Percentiles rank a stretch among this genome's conserved stretches.
Evolutionary conservation across 2,797 vertebrate species (phyloP).

Genomic region (Glyptemys insculpta): DNA sequence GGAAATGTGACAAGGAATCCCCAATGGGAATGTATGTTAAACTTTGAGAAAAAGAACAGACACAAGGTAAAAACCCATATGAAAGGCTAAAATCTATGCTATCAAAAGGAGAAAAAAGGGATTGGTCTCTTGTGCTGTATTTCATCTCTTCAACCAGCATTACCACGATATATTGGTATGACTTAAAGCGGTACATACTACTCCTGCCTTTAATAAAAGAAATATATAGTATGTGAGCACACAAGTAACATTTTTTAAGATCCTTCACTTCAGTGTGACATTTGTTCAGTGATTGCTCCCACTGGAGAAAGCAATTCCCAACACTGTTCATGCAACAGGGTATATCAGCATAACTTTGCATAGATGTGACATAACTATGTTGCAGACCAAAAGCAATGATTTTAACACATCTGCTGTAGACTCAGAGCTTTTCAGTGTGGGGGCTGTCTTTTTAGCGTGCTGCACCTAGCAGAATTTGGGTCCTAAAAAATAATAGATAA

Average conservation of each 20-base stretch:
- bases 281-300: not conserved
- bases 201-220: not conserved
- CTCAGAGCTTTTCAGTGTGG: rapidly evolving
- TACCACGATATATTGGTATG: not conserved
- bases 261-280: not conserved
- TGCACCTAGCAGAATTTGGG: not conserved
- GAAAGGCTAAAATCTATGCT: not conserved
- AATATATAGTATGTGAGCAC: not conserved
- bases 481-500: not conserved
- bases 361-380: not conserved
- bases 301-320: not conserved
- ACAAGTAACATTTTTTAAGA: not conserved
- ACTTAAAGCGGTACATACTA: rapidly evolving
- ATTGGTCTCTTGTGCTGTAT: not conserved
- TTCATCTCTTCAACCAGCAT: not conserved
- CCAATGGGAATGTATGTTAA: rapidly evolving
- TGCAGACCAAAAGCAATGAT: rapidly evolving
- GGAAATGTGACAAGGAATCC: not conserved
- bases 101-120: not conserved
- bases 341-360: not conserved
- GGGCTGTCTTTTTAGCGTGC: not conserved
- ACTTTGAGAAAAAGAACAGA: not conserved
- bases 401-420: not conserved
- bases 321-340: not conserved
- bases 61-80: not conserved